Conservation (phyloP, 1,140 invertebrate genomes). For the Trichoplusia ni region DNA sequence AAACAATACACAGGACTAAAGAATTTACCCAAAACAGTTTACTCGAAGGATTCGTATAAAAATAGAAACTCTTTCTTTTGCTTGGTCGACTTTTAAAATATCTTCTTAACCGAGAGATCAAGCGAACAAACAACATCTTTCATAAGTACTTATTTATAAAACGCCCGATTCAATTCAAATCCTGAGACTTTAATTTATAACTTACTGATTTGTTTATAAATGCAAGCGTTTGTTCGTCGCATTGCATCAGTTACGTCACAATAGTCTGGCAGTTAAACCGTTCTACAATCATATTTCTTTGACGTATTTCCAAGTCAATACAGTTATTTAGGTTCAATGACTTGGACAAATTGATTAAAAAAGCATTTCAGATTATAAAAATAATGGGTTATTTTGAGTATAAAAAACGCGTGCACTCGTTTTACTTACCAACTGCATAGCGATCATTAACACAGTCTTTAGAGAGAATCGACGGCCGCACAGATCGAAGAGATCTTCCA, state of each 20-base stretch:
- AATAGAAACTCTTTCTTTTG: too few relatives aligned
- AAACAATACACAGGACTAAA: too few relatives aligned
- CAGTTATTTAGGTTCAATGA: constrained; percentile 22
- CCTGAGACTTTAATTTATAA: not conserved
- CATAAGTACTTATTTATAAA: too few relatives aligned
- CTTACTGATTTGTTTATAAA: constrained; percentile 18
- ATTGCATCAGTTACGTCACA: constrained; percentile 26
- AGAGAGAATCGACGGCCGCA: constrained; percentile 99
- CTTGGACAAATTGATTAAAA: constrained; percentile 8
- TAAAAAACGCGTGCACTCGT: not conserved
- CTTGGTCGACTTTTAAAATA: too few relatives aligned
- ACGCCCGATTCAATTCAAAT: constrained; percentile 1
- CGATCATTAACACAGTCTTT: constrained; percentile 99
- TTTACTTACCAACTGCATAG: constrained; percentile 96
- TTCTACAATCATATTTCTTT: constrained; percentile 21
- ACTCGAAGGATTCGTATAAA: too few relatives aligned
- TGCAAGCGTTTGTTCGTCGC: constrained; percentile 15
- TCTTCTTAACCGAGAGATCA: too few relatives aligned
- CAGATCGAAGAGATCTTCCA: constrained; percentile 99
- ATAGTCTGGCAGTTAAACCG: constrained; percentile 13
- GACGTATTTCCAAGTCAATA: constrained; percentile 3
- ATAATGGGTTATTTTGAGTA: not conserved
- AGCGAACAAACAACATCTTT: too few relatives aligned
- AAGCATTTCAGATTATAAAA: not conserved
- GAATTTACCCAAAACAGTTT: too few relatives aligned